A percentile compares a stretch with the other conserved stretches of the same genome.
Conservation (phyloP, 1,140 invertebrate species). For the Drosophila eugracilis region DNA sequence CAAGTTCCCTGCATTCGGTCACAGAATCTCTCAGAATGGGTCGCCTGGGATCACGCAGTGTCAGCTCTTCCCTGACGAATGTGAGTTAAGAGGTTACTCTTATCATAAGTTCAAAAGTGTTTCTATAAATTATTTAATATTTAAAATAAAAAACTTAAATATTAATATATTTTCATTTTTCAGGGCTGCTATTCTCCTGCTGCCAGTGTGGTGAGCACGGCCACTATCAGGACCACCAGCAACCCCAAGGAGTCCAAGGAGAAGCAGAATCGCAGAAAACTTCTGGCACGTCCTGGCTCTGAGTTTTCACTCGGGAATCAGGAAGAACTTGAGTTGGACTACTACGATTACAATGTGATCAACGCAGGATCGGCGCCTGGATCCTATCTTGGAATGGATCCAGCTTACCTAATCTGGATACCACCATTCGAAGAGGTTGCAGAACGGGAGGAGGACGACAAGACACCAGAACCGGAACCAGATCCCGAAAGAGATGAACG, state of each 20-base stretch:
- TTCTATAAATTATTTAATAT: background rate
- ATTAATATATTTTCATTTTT: background rate
- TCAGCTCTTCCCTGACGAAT: constrained; percentile 80
- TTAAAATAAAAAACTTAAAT: background rate
- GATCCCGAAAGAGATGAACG: constrained; percentile 82
- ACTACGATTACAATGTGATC: constrained; percentile 95
- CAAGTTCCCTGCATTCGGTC: constrained; percentile 61
- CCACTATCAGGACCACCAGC: constrained; percentile 88
- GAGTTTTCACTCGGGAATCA: constrained; percentile 89
- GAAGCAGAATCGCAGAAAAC: constrained; percentile 89
- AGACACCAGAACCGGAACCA: constrained; percentile 56
- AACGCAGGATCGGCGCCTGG: constrained; percentile 92
- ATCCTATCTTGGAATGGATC: constrained; percentile 93
- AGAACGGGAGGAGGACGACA: constrained; percentile 81
- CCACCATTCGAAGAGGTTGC: constrained; percentile 89
- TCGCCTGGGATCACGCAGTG: constrained; percentile 67
- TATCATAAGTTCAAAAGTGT: background rate
- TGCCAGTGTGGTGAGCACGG: constrained; percentile 86
- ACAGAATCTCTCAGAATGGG: constrained; percentile 58
- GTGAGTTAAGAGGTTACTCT: constrained; percentile 59
- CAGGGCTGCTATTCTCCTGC: constrained; percentile 90
- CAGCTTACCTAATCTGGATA: constrained; percentile 94
- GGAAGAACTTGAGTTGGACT: constrained; percentile 92
- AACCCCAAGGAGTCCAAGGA: constrained; percentile 92
- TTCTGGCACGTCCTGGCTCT: constrained; percentile 89